Base-by-base conservation (phyloP, 2,113 vertebrate genomes). In the Seriola dumerili region DNA sequence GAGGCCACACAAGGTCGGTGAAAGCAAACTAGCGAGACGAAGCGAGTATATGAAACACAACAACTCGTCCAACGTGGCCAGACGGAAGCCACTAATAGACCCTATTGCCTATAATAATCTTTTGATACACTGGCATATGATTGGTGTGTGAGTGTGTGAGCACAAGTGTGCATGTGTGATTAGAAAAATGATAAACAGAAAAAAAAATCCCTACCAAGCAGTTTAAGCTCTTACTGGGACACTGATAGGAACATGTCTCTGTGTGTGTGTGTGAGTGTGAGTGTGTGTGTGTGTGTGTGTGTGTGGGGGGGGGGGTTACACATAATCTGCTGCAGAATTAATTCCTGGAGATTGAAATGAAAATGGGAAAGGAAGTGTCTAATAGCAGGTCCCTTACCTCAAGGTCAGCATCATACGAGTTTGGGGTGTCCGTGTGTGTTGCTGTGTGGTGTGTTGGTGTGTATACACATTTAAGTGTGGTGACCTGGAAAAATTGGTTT, bases 291-390 rank as follows among this genome's bases (percentile, higher is more conserved):
- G 68, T 72, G 76, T 72, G 52, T 54, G 63, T 36, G 46, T 54
- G 62, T 38, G 63, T 57, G 69, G 13, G 68, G 68, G 76, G 63
- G 36, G 46, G 29, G 29, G 78, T 54, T 52, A 34, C 38, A 81
- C 10, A 1, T 89, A 93, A 95, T 94, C 92, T 93, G 84, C 52
- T 17, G 57, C 82, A 46, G 83, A 88, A 93, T 93, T 86, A 92
- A 94, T 93, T 94, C 91, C 88, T 92, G 83, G 90, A 94, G 93
- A 93, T 69, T 88, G 80, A 91, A 93, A 91, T 91, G 67, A 79
- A 90, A 91, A 89, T 78, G 19, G 72, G 77, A 83, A 86, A 83
- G 70, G 19, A 82, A 80, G 74, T 54, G 78, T 86, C 83, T 71
- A n/a, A 40, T 62, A 83, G 72, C n/a, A 21, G 34, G n/a, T 61